Conservation (phyloP, 2,113 vertebrate genomes). For the Saccopteryx bilineata region DNA sequence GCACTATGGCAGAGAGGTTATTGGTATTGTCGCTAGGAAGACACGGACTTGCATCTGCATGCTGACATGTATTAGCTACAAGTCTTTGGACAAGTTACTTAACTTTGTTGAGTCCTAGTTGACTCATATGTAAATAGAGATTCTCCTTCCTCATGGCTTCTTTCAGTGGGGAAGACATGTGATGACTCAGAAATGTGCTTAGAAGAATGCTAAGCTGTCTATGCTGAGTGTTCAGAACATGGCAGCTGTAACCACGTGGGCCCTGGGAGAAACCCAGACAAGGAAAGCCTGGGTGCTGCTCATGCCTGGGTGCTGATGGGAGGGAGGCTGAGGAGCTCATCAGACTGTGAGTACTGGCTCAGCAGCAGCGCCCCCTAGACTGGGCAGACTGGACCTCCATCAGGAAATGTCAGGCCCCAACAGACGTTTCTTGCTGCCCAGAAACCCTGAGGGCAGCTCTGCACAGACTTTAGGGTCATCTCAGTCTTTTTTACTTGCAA, state of each 20-base stretch:
- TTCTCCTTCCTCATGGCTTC: not conserved
- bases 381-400: not conserved
- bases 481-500: not conserved
- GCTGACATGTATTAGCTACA: too few species aligned
- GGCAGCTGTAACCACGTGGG: not conserved
- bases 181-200: not conserved
- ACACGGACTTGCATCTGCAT: not conserved
- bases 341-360: not conserved
- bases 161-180: not conserved
- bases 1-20: not conserved
- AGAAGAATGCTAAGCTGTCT: not conserved
- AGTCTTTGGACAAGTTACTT: not conserved
- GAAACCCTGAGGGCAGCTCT: not conserved
- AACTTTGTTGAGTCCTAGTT: not conserved
- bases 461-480: not conserved
- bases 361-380: too few species aligned
- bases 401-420: not conserved
- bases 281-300: not conserved
- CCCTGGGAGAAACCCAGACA: not conserved
- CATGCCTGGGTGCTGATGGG: not conserved
- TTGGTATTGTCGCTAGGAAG: not conserved
- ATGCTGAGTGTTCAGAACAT: not conserved
- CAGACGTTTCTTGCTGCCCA: not conserved
- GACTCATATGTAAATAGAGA: not conserved
- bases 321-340: fast-evolving